Conservation (phyloP, 2,888 invertebrate species). For the Drepana falcataria region DNA sequence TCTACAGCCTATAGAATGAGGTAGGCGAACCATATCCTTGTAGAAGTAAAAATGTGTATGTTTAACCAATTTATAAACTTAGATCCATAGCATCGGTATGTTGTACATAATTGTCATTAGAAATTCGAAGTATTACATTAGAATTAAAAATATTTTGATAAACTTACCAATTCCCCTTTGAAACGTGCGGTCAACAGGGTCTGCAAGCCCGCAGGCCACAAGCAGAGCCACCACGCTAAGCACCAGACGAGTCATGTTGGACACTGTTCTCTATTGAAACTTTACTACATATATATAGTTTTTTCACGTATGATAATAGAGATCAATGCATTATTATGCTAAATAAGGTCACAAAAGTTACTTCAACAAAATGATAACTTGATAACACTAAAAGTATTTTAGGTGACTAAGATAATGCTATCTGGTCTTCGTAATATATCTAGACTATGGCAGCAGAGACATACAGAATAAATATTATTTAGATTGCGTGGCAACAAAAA, state of each 20-base stretch:
- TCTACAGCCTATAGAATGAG: too few relatives aligned
- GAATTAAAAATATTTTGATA: not conserved
- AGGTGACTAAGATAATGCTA: not conserved
- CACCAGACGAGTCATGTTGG: conserved; percentile 55
- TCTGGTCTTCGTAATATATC: not conserved
- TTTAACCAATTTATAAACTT: too few relatives aligned
- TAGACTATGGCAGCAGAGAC: conserved; percentile 2
- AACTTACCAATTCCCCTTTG: conserved; percentile 56
- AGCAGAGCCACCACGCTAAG: conserved; percentile 49
- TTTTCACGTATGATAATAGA: conserved; percentile 6
- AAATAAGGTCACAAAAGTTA: not conserved
- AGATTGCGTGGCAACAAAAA: too few relatives aligned
- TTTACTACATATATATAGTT: conserved; percentile 34
- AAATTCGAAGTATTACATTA: too few relatives aligned
- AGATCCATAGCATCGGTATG: too few relatives aligned
- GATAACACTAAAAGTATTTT: too few relatives aligned
- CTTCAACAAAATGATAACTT: not conserved
- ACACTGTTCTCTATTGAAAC: conserved; percentile 26
- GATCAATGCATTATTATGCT: not conserved
- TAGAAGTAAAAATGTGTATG: too few relatives aligned
- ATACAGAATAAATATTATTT: too few relatives aligned
- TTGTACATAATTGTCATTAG: too few relatives aligned
- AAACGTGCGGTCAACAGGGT: conserved; percentile 32
- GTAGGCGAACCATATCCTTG: too few relatives aligned
- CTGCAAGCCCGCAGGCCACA: conserved; percentile 52